Evolutionary conservation across 2,797 vertebrate genomes (phyloP).

Genomic region (Poeciliopsis paucimaculata): DNA sequence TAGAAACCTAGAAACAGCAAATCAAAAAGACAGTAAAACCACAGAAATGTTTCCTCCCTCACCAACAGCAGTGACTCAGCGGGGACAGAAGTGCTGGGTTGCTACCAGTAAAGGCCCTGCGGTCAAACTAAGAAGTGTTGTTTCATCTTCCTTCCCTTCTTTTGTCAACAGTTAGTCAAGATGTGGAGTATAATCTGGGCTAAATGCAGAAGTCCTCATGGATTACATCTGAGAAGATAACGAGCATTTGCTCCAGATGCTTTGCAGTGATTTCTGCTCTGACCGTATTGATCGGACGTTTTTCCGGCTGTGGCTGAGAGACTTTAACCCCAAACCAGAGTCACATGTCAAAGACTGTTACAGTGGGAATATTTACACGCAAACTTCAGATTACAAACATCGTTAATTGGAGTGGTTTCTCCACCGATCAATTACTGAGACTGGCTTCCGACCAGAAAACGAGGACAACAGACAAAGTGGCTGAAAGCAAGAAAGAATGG

Average conservation of each 20-base stretch:
- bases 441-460: not conserved
- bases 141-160: conserved; percentile 27
- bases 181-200: not conserved
- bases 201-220: not conserved
- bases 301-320: not conserved
- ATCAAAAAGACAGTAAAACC: conserved; percentile 23
- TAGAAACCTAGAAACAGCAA: conserved; percentile 14
- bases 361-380: not conserved
- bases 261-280: not conserved
- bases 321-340: not conserved
- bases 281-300: not conserved
- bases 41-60: conserved; percentile 16
- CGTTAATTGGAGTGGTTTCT: not conserved
- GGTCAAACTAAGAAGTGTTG: conserved; percentile 29
- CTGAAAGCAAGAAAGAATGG: not conserved
- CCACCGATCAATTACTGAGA: not conserved
- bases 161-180: conserved; percentile 7
- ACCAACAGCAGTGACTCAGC: conserved; percentile 44
- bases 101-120: conserved; percentile 21
- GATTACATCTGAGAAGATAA: not conserved
- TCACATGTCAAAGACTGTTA: not conserved
- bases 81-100: conserved; percentile 25
- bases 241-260: too few species aligned
- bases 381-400: not conserved
- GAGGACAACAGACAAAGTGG: not conserved